Evolutionary conservation across 2,113 vertebrate genomes (phyloP).

Genomic region (Perca flavescens): DNA sequence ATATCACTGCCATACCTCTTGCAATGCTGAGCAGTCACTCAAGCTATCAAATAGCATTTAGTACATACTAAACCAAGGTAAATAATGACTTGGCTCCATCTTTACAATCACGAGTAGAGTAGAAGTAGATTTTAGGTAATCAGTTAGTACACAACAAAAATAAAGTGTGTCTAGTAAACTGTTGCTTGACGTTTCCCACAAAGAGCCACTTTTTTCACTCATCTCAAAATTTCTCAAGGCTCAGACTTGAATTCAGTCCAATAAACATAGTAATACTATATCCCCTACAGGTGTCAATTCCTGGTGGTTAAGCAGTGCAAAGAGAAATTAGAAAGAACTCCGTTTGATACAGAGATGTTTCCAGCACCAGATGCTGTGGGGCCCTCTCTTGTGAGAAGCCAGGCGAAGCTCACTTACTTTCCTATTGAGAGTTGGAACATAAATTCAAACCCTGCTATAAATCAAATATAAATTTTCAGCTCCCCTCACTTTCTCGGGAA

Average conservation of each 20-base stretch:
- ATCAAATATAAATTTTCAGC: constrained; percentile 83
- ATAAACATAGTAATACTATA: constrained; percentile 77
- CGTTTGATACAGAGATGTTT: constrained; percentile 77
- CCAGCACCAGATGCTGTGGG: constrained; percentile 78
- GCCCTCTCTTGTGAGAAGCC: constrained; percentile 68
- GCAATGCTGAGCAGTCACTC: constrained; percentile 47
- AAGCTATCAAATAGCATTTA: constrained; percentile 59
- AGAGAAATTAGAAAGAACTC: constrained; percentile 57
- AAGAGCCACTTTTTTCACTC: constrained; percentile 66
- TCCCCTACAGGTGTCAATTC: constrained; percentile 82
- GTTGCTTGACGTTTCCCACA: constrained; percentile 58
- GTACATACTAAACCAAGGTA: constrained; percentile 61
- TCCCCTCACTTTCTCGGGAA: constrained; percentile 76
- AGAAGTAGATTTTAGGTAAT: constrained; percentile 35
- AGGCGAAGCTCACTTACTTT: constrained; percentile 77
- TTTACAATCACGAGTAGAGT: constrained; percentile 12
- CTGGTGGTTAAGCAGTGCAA: constrained; percentile 64
- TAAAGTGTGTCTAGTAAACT: constrained; percentile 25
- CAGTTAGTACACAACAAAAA: constrained; percentile 35
- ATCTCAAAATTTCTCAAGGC: constrained; percentile 69
- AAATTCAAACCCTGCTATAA: constrained; percentile 83
- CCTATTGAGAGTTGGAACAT: constrained; percentile 76
- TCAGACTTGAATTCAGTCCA: constrained; percentile 73
- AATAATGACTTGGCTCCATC: constrained; percentile 53
- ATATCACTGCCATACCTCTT: constrained; percentile 52